Evolutionary conservation across 1,140 invertebrate species (phyloP).

Genomic region (Caenorhabditis brenneri): DNA sequence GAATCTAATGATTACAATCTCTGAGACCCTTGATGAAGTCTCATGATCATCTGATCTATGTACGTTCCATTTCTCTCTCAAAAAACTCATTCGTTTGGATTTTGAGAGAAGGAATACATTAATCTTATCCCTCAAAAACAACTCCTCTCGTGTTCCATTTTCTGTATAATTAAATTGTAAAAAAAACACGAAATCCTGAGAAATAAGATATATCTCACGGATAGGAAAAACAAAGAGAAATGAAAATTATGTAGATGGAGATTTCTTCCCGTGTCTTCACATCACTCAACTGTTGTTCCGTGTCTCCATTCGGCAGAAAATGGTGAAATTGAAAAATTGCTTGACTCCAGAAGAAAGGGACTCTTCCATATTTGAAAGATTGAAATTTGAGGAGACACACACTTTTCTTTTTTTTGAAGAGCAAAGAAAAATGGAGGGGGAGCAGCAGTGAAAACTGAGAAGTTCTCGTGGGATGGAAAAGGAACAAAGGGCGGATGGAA

Average conservation of each 20-base stretch:
- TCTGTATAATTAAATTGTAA: constrained; percentile 30
- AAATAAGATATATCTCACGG: not conserved
- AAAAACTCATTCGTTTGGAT: not conserved
- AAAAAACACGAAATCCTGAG: not conserved
- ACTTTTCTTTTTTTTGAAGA: not conserved
- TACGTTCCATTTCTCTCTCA: not conserved
- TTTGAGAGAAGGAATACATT: not conserved
- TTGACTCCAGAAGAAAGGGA: constrained; percentile 2
- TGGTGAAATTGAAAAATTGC: constrained; percentile 38
- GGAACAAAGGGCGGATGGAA: not conserved
- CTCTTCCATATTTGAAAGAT: constrained; percentile 1
- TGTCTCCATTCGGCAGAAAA: not conserved
- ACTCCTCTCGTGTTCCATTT: not conserved
- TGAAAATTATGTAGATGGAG: constrained; percentile 17
- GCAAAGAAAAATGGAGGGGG: not conserved
- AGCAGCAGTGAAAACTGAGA: constrained; percentile 26
- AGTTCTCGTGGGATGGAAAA: constrained; percentile 25
- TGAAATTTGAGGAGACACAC: constrained; percentile 34
- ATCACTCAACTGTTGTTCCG: not conserved
- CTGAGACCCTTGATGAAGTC: no score
- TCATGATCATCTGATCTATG: no score
- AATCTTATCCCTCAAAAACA: not conserved
- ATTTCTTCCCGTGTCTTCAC: not conserved
- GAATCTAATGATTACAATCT: no score
- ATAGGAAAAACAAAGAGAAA: not conserved